phyloP scores from a whole-genome alignment of 2,888 invertebrate species.

The Torymus auratus region DNA sequence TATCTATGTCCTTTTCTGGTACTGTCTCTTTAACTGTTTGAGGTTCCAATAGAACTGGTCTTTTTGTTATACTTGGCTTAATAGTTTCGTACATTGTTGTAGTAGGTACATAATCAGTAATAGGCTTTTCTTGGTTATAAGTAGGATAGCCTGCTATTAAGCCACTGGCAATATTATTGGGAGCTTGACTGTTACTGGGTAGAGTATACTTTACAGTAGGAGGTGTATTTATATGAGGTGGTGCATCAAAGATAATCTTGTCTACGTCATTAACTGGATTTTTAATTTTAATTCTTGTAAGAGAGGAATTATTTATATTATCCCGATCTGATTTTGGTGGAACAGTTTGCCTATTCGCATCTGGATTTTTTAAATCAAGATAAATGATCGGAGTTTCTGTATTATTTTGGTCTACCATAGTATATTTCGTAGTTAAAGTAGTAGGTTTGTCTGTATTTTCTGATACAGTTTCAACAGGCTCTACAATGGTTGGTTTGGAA shows the following conservation, averaged over 20 bases:
- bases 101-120: conserved; percentile 13
- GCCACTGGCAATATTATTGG: conserved; percentile 66
- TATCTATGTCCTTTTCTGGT: neutral
- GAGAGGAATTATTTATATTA: conserved; percentile 35
- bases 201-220: conserved; percentile 56
- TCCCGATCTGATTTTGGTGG: neutral
- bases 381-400: conserved; percentile 52
- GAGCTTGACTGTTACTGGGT: conserved; percentile 58
- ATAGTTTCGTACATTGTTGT: conserved; percentile 6
- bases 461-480: neutral
- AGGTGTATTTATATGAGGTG: conserved; percentile 55
- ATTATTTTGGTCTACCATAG: neutral
- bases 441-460: neutral
- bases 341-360: conserved; percentile 9
- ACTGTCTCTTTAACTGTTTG: conserved; percentile 15
- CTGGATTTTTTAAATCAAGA: conserved; percentile 37
- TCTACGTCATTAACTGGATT: conserved; percentile 61
- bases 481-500: neutral
- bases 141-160: conserved; percentile 69
- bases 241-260: conserved; percentile 64
- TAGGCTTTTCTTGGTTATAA: conserved; percentile 43
- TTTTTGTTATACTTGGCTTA: neutral
- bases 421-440: neutral
- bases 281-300: conserved; percentile 53
- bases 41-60: conserved; percentile 13